Conservation (phyloP, 2,888 invertebrate genomes). For the Synanthedon andrenaeformis region DNA sequence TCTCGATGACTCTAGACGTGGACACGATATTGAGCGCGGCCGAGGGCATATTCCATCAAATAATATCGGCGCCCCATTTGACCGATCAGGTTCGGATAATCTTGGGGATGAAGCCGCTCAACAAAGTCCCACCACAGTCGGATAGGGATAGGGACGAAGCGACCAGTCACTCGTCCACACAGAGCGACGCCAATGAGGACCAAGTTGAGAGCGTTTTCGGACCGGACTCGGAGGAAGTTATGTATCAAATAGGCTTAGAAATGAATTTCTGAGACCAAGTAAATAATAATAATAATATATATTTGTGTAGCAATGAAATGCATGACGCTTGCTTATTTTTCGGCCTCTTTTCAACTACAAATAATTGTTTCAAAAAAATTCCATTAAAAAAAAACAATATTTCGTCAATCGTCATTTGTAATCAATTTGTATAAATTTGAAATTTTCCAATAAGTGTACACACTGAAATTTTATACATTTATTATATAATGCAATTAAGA, state of each 20-base stretch:
- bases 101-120: slow-evolving; percentile 73
- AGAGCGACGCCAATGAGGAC: slow-evolving; percentile 25
- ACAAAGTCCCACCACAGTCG: slow-evolving; percentile 6
- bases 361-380: too few relatives aligned
- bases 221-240: slow-evolving; percentile 65
- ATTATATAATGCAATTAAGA: too few relatives aligned
- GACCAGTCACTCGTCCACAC: slow-evolving; percentile 4
- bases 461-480: too few relatives aligned
- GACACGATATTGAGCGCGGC: slow-evolving; percentile 85
- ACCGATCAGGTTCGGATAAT: slow-evolving; percentile 79
- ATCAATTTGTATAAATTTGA: too few relatives aligned
- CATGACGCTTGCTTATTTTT: neutral
- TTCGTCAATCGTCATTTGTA: too few relatives aligned
- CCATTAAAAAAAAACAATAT: too few relatives aligned
- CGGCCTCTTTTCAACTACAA: too few relatives aligned
- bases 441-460: too few relatives aligned
- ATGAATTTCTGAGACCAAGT: slow-evolving; percentile 57
- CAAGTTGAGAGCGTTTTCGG: slow-evolving; percentile 21
- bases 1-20: slow-evolving; percentile 88
- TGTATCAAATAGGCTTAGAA: slow-evolving; percentile 70
- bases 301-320: neutral
- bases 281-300: neutral
- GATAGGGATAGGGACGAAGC: slow-evolving; percentile 11
- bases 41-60: slow-evolving; percentile 92
- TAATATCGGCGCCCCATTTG: slow-evolving; percentile 77